Evolutionary conservation across 2,113 vertebrate genomes (phyloP).

Genomic region (Caloenas nicobarica): DNA sequence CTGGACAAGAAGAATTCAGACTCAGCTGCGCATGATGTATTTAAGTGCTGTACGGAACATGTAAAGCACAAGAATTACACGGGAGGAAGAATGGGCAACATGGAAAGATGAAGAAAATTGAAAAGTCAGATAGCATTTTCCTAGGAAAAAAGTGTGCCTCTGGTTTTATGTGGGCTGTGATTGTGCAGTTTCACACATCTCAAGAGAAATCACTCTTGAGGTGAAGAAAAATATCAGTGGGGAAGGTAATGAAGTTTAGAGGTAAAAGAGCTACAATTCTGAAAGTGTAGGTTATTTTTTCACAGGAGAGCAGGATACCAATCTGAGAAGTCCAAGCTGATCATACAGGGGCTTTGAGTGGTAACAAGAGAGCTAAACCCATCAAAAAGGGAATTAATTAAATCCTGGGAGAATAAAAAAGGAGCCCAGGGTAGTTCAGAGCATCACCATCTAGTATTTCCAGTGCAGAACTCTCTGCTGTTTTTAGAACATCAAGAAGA

Average conservation of each 20-base stretch:
- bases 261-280: conserved; percentile 19
- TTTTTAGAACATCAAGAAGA: background rate
- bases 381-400: background rate
- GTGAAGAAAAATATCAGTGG: conserved; percentile 11
- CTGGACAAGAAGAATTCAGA: conserved; percentile 8
- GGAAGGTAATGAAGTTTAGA: background rate
- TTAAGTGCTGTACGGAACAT: background rate
- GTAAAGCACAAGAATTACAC: background rate
- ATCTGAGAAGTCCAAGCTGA: conserved; percentile 29
- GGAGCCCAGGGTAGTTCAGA: background rate
- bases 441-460: background rate
- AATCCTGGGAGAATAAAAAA: background rate
- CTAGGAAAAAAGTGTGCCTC: background rate
- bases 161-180: background rate
- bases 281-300: conserved; percentile 3
- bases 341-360: background rate
- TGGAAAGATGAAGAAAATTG: background rate
- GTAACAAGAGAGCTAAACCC: background rate
- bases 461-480: background rate
- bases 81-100: background rate
- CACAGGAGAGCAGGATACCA: background rate
- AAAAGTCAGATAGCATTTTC: background rate
- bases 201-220: conserved; percentile 26
- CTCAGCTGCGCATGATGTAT: background rate
- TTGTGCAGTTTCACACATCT: background rate